Conservation (phyloP, 1,140 invertebrate genomes). For the Scaptomyza pallida region DNA sequence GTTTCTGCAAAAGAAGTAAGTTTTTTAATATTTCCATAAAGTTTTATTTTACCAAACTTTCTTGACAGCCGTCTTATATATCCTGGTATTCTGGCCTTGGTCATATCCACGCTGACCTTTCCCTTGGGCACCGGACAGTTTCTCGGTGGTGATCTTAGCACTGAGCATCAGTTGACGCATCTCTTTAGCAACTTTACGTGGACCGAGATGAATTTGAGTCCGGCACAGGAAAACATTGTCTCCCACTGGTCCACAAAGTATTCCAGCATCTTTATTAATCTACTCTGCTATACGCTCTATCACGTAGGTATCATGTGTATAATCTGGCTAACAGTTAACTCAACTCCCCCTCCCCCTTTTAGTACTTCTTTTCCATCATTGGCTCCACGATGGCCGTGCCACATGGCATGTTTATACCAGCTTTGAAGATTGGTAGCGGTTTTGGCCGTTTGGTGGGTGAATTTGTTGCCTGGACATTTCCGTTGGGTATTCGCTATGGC, state of each 20-base stretch:
- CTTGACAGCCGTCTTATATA: conserved; percentile 93
- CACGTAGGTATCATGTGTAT: conserved; percentile 88
- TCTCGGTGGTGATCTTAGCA: conserved; percentile 93
- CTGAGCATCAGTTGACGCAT: conserved; percentile 91
- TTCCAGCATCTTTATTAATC: conserved; percentile 93
- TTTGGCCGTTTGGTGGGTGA: conserved; percentile 96
- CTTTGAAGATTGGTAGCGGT: conserved; percentile 97
- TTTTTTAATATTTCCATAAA: conserved; percentile 39
- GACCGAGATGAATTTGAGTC: conserved; percentile 90
- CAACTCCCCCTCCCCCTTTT: too few relatives aligned
- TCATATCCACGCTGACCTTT: conserved; percentile 93
- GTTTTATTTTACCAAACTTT: conserved; percentile 6
- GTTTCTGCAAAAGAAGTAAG: conserved; percentile 98
- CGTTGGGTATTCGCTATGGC: conserved; percentile 94
- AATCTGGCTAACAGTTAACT: too few relatives aligned
- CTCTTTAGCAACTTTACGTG: conserved; percentile 98
- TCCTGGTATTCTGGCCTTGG: conserved; percentile 92
- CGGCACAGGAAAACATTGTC: conserved; percentile 93
- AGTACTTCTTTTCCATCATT: conserved; percentile 97
- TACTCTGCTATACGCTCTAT: conserved; percentile 93
- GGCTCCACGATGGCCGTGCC: conserved; percentile 98
- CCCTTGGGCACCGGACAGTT: conserved; percentile 94
- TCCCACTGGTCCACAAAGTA: conserved; percentile 94
- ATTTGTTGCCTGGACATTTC: conserved; percentile 96
- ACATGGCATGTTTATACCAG: conserved; percentile 97